Percentiles rank a stretch among this genome's conserved stretches.
These are phyloP conservation scores for Trematomus bernacchii DNA, from an alignment of 2,797 vertebrate species.

Conservation along the genomic window DNA sequence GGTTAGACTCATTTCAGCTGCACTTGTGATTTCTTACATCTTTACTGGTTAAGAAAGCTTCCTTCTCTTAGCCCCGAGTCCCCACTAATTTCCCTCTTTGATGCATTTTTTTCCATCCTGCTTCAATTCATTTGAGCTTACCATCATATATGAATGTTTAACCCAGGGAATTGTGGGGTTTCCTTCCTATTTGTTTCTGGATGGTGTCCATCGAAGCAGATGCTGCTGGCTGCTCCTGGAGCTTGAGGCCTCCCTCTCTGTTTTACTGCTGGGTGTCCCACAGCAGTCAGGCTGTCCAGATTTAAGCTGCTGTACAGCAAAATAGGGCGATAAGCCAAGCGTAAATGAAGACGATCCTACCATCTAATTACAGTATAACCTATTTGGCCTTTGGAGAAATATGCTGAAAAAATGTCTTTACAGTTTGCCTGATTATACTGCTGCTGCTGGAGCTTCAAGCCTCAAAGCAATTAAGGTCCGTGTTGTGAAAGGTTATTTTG, in stretches of 20 bases:
- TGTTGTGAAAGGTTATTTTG: constrained; percentile 51
- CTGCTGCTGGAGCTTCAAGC: constrained; percentile 36
- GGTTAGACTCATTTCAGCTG: constrained; percentile 5
- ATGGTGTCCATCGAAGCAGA: constrained; percentile 71
- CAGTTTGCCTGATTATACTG: constrained; percentile 26
- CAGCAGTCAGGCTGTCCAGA: constrained; percentile 44
- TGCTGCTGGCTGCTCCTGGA: constrained; percentile 63
- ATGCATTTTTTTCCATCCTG: constrained; percentile 10
- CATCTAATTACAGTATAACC: constrained; percentile 46
- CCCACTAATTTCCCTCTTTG: constrained; percentile 8
- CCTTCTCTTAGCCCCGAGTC: constrained; percentile 2
- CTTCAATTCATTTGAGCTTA: constrained; percentile 46
- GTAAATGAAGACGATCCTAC: constrained; percentile 38
- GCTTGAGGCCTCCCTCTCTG: constrained; percentile 46
- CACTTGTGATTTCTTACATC: background rate
- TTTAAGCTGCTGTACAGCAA: constrained; percentile 42
- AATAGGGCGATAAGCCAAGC: constrained; percentile 39
- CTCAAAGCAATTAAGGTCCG: constrained; percentile 58
- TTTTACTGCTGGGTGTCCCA: constrained; percentile 38
- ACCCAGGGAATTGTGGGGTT: constrained; percentile 53
- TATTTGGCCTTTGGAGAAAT: constrained; percentile 49
- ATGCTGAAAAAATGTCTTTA: background rate
- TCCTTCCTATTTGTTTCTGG: constrained; percentile 70
- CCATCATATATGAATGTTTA: constrained; percentile 31
- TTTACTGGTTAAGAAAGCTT: background rate